Evolutionary conservation across 2,113 vertebrate species (phyloP).

Genomic region (Mastomys natalensis): DNA sequence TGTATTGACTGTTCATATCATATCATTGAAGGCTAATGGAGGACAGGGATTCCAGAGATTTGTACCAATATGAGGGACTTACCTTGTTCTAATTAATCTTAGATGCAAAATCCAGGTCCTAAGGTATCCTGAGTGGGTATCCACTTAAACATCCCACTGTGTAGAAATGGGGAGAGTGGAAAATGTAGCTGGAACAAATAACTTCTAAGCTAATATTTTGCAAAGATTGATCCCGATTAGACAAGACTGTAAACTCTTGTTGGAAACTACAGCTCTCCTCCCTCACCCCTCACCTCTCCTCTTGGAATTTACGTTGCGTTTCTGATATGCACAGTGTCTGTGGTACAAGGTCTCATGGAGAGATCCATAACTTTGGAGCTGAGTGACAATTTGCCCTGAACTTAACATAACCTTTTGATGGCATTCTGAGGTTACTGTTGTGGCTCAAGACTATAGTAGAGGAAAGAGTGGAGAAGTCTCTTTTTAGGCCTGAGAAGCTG

Average conservation of each 20-base stretch:
- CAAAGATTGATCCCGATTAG: not conserved
- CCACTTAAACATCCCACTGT: not conserved
- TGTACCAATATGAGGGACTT: not conserved
- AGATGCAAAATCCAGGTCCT: not conserved
- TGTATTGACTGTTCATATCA: not conserved
- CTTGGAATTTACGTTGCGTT: accelerated
- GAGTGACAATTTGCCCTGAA: not conserved
- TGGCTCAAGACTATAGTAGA: not conserved
- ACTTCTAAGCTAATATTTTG: slow-evolving; percentile 34
- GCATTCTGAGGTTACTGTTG: not conserved
- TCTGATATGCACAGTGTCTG: not conserved
- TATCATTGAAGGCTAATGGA: not conserved
- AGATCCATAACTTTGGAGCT: not conserved
- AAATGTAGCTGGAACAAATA: not conserved
- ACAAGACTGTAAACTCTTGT: not conserved
- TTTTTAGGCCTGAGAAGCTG: not conserved
- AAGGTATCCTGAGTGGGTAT: not conserved
- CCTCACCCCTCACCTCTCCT: no score
- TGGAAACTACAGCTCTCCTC: not conserved
- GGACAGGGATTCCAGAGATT: not conserved
- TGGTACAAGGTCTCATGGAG: not conserved
- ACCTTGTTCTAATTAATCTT: not conserved
- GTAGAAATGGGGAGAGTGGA: not conserved
- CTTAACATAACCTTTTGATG: not conserved
- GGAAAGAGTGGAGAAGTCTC: not conserved